Evolutionary conservation across 1,140 invertebrate species (phyloP), one percentile per base, ranked within the genome.

Genomic region (Papilio polyxenes): DNA sequence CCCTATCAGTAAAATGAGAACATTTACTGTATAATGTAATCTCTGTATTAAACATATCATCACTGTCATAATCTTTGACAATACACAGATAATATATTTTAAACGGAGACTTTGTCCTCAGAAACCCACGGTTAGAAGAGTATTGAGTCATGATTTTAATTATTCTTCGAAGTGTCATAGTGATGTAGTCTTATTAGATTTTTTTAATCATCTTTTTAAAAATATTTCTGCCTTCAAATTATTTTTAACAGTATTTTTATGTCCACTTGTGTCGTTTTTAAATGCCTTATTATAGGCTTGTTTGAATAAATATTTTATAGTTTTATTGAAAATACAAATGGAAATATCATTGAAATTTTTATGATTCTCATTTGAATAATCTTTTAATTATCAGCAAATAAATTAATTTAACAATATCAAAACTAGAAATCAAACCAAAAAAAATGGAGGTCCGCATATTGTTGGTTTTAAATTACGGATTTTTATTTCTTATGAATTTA

Each of bases 331-430:
- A 40, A 40, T 31, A 7, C 13, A 6, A 37, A 37, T 40, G 13
- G 13, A 72, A 65, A 65, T 65, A 31, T 65, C 51, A 31, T 72
- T 72, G 31, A 72, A 6, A 15, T 72, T 72, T 72, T 72, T 72
- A 72, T 72, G 23, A 72, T 37, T 13, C 65, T 4, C 0, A 17
- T 72, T 72, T 72, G 31, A 72, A 72, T 72, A 72, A 72, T 37
- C 31, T 13, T 40, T 72, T 37, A 37, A 72, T 72, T 10, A 7
- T 72, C 65, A 11, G 23, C 31, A 23, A 72, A 37, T 72, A 40
- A 72, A 72, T 31, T 37, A 40, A 9, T 37, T 40, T 15, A 7
- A n/a, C 56, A 5, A 23, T 31, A 31, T 15, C 5, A 37, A 37
- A 17, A 15, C 31, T 6, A 69, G 13, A 72, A 72, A 37, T 40